Evolutionary conservation across 1,140 invertebrate genomes (phyloP).

Genomic region (Drosophila saltans): DNA sequence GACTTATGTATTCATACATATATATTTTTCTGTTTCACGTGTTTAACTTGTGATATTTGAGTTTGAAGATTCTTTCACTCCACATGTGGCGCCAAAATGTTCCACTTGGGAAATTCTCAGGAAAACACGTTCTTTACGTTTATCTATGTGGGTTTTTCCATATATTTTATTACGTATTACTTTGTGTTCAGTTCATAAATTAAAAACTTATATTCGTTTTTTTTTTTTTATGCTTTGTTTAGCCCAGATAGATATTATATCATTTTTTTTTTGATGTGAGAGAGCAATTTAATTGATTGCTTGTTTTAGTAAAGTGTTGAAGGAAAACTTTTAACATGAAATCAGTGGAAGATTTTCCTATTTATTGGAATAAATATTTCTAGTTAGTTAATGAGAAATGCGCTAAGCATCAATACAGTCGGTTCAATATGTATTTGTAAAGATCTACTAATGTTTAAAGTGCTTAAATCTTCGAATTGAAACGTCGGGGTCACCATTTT

Average conservation of each 20-base stretch:
- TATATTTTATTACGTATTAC: neutral
- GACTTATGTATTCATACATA: neutral
- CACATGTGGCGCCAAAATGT: constrained; percentile 1
- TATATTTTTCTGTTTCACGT: neutral
- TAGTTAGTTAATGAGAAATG: no score
- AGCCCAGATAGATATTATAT: constrained; percentile 1
- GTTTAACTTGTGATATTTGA: neutral
- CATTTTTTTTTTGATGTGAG: neutral
- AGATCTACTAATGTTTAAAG: neutral
- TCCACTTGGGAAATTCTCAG: neutral
- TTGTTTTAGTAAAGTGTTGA: neutral
- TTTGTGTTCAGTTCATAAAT: constrained; percentile 10
- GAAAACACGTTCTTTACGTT: neutral
- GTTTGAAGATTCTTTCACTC: neutral
- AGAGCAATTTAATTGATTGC: constrained; percentile 2
- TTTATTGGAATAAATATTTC: neutral
- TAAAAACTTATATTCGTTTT: neutral
- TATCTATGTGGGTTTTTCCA: no score
- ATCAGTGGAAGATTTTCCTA: neutral
- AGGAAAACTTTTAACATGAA: neutral
- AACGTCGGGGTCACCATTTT: constrained; percentile 4
- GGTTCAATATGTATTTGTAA: no score
- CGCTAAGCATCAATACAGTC: no score
- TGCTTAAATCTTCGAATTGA: neutral
- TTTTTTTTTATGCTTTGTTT: constrained; percentile 1